Evolutionary conservation across 2,888 invertebrate species (phyloP), one percentile per base, ranked within the genome.

Genomic region (Melanostoma mellinum): DNA sequence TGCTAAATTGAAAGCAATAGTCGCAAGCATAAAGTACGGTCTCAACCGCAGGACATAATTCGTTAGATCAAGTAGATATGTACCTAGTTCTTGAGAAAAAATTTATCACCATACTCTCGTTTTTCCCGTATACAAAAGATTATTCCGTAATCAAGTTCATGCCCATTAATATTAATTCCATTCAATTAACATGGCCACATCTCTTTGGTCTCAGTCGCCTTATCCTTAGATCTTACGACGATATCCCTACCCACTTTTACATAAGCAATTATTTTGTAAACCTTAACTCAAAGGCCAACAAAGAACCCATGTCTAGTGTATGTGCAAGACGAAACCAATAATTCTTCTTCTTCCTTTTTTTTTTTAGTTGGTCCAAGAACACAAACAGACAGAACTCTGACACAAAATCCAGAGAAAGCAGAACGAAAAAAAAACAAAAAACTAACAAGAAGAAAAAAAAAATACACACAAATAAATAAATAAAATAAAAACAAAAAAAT

Each of bases 131-230:
- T 56, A 73, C 68, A 50, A 61, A 72, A 77, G 77, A 77, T 74
- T 77, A 77, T 82, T 82, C 77, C 73, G 73, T 73, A 77, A 82
- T 82, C 82, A 82, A 82, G 73, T 77, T 65, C 82, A 69, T 63
- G 58, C 40, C 46, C 77, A 82, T 82, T 74, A 77, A 77, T 77
- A 82, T 82, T 82, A 82, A 82, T 82, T 82, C 77, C 69, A 77
- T 82, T 82, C 82, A 82, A 82, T 82, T 82, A 82, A 77, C 77
- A 73, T 73, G 73, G 48, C 77, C 77, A 69, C 77, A 74, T 69
- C 63, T 69, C 53, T 63, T 32, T 36, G 67, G 30, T 48, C 6
- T 20, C 46, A 61, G 44, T 61, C 63, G 60, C 42, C 40, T 75
- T 67, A 77, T 68, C 76, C 53, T 48, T 53, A 33, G 52, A 40